These are phyloP conservation scores for Psilopsiagon aurifrons DNA, from an alignment of 2,113 vertebrate genomes.

Conservation along the genomic window DNA sequence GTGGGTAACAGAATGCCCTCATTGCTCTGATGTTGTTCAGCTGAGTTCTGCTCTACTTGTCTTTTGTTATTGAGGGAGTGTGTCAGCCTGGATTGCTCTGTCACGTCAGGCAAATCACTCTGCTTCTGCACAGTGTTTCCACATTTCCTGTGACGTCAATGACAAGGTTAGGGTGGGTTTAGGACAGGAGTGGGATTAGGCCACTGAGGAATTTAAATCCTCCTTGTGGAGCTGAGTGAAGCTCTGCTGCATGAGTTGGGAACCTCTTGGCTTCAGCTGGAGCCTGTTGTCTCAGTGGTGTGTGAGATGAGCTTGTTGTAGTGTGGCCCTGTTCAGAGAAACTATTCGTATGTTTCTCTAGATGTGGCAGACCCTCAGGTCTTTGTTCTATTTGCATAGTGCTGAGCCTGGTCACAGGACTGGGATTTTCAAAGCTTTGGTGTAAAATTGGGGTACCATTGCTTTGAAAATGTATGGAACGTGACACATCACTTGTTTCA, in stretches of 20 bases:
- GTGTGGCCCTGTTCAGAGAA: neutral
- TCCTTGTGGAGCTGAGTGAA: neutral
- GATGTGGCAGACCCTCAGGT: neutral
- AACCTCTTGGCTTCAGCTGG: neutral
- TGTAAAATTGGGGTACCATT: neutral
- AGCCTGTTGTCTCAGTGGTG: rapidly evolving
- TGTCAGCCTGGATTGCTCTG: neutral
- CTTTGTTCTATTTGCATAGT: neutral
- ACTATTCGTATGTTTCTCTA: rapidly evolving
- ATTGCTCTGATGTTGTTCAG: neutral
- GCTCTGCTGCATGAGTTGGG: neutral
- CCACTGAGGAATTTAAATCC: neutral
- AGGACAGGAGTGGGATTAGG: neutral
- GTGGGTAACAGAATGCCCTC: neutral
- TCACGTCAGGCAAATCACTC: neutral
- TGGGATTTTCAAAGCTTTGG: neutral
- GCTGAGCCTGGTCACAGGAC: neutral
- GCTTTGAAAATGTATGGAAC: neutral
- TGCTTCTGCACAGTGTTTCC: neutral
- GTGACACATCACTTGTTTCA: neutral
- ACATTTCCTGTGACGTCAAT: neutral
- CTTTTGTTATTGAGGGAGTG: neutral
- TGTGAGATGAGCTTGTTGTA: neutral
- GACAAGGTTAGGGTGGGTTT: neutral
- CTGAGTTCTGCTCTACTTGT: neutral